Percentiles rank a stretch among this genome's conserved stretches.
Evolutionary conservation across 35 echinoderm and acorn worm genomes (phyloP).

Genomic region (Stichopus chloronotus): DNA sequence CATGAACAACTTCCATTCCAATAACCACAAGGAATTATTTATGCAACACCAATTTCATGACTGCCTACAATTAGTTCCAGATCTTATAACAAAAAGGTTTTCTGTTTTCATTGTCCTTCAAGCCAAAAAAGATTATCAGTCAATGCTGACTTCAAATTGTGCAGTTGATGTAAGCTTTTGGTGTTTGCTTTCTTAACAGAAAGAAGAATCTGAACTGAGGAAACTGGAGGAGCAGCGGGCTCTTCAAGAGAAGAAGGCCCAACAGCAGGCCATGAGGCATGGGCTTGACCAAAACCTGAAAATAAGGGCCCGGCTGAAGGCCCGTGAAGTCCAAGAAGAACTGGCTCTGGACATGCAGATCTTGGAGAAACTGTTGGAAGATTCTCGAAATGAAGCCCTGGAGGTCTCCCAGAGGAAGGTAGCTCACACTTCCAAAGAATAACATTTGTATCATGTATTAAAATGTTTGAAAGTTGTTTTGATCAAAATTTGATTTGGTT

Average conservation of each 20-base stretch:
- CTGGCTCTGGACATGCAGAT: conserved; percentile 98
- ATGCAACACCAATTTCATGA: too few species aligned
- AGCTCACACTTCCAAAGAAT: neutral
- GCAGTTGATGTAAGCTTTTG: neutral
- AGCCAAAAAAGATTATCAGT: too few species aligned
- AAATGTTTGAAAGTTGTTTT: neutral
- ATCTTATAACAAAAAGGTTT: too few species aligned
- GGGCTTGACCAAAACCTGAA: conserved; percentile 78
- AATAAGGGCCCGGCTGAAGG: conserved; percentile 74
- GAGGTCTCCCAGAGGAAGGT: conserved; percentile 94
- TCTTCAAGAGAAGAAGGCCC: conserved; percentile 71
- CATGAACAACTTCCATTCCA: too few species aligned
- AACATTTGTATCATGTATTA: neutral
- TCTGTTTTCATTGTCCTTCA: too few species aligned
- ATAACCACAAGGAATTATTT: too few species aligned
- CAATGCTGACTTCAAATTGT: too few species aligned
- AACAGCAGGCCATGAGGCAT: conserved; percentile 74
- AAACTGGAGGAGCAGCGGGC: conserved; percentile 89
- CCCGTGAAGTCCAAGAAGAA: conserved; percentile 92
- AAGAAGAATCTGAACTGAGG: conserved; percentile 83
- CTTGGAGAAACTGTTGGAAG: conserved; percentile 92
- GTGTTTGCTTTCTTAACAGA: conserved; percentile 6
- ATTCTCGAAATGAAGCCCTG: conserved; percentile 89
- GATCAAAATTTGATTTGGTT: neutral
- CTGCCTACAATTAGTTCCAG: too few species aligned